Conservation (phyloP, 2,797 vertebrate species). For the Myioborus melanocephalus region DNA sequence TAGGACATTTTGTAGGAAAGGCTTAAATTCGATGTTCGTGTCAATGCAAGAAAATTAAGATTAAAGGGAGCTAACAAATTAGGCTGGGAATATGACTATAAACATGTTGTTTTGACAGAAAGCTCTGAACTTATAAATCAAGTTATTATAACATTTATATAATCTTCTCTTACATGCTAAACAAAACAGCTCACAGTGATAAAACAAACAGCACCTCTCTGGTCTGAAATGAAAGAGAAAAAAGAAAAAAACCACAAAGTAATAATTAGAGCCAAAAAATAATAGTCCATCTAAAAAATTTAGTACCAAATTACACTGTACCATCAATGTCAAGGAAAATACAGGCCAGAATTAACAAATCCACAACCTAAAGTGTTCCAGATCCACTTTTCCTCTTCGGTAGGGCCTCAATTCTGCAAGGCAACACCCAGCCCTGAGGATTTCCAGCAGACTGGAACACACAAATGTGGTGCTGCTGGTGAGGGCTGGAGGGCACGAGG, state of each 20-base stretch:
- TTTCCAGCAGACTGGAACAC: not conserved
- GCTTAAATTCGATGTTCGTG: not conserved
- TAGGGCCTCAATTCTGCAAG: accelerated
- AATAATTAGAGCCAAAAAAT: not conserved
- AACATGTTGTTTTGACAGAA: conserved; percentile 18
- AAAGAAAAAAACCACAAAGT: not conserved
- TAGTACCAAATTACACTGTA: not conserved
- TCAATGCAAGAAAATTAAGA: not conserved
- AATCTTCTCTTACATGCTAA: not conserved
- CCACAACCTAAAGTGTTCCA: not conserved
- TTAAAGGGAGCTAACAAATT: not conserved
- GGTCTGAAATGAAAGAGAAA: not conserved
- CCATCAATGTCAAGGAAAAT: not conserved
- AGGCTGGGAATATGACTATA: not conserved
- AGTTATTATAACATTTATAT: conserved; percentile 20
- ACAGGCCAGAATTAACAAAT: not conserved
- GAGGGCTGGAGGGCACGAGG: accelerated
- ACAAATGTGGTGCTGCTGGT: accelerated
- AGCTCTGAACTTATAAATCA: not conserved
- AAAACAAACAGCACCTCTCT: not conserved
- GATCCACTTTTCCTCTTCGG: not conserved
- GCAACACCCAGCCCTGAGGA: accelerated
- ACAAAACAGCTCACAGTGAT: not conserved
- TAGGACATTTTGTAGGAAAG: not conserved
- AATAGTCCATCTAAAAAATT: not conserved